These are phyloP conservation scores for Ophthalmolycus amberensis DNA, from an alignment of 2,113 vertebrate genomes.

Conservation along the genomic window DNA sequence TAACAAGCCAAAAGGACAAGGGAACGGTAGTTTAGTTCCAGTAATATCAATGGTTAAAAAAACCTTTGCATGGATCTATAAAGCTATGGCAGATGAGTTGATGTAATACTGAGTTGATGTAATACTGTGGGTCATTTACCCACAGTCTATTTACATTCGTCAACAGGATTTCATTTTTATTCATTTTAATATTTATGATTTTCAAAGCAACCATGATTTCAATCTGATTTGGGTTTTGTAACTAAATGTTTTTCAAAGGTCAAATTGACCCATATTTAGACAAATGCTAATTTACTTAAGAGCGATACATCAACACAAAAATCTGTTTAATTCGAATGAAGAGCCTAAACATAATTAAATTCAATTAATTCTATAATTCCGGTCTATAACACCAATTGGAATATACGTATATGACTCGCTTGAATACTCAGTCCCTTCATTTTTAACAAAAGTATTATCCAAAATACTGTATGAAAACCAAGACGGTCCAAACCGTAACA, in stretches of 20 bases:
- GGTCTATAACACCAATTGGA: background rate
- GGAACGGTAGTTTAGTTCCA: constrained; percentile 51
- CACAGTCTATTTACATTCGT: background rate
- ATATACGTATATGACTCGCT: too few relatives aligned
- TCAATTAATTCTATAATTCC: background rate
- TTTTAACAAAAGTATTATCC: constrained; percentile 1
- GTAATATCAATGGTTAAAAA: background rate
- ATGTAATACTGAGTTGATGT: background rate
- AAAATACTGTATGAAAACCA: constrained; percentile 18
- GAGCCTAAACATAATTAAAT: background rate
- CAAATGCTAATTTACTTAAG: background rate
- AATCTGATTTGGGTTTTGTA: background rate
- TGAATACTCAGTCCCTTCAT: background rate
- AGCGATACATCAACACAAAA: background rate
- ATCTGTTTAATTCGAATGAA: background rate
- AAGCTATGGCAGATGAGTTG: background rate
- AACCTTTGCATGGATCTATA: background rate
- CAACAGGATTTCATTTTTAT: background rate
- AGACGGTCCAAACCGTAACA: constrained; percentile 73
- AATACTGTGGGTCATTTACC: background rate
- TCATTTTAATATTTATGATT: background rate
- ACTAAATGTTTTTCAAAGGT: background rate
- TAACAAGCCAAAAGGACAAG: constrained; percentile 82
- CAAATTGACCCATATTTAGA: background rate
- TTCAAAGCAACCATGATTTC: background rate